Conservation (phyloP, 2,113 vertebrate species). For the Hypomesus transpacificus region DNA sequence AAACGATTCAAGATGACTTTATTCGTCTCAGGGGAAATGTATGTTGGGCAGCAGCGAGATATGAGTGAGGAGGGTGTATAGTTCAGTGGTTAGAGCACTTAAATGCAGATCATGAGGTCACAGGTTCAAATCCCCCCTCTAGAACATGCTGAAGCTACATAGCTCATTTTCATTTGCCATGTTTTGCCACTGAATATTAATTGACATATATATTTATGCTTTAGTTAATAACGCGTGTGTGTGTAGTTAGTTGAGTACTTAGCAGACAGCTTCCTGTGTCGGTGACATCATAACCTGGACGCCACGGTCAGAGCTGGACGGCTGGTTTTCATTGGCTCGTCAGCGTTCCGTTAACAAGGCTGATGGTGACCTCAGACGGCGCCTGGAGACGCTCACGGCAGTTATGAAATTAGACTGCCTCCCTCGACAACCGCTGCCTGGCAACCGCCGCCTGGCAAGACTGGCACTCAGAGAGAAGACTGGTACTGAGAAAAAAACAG, state of each 20-base stretch:
- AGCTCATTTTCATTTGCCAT: too few species aligned
- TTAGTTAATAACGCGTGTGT: constrained; percentile 48
- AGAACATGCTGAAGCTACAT: too few species aligned
- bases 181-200: too few species aligned
- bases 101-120: too few species aligned
- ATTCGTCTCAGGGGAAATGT: too few species aligned
- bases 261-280: constrained; percentile 5
- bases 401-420: constrained; percentile 57
- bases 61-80: too few species aligned
- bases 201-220: too few species aligned
- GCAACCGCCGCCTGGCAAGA: constrained; percentile 1
- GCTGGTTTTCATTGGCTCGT: constrained; percentile 59
- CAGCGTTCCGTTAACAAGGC: constrained; percentile 53
- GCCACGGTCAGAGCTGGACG: constrained; percentile 37
- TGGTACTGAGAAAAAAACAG: neutral
- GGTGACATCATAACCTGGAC: constrained; percentile 46
- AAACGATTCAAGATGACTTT: too few species aligned
- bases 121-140: too few species aligned
- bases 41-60: too few species aligned
- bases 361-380: constrained; percentile 60
- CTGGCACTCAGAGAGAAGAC: constrained; percentile 24
- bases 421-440: constrained; percentile 23
- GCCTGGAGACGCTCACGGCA: constrained; percentile 58
- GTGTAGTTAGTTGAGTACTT: constrained; percentile 14
- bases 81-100: too few species aligned